phyloP scores from a whole-genome alignment of 2,888 invertebrate species.

The Oscheius sp. region DNA sequence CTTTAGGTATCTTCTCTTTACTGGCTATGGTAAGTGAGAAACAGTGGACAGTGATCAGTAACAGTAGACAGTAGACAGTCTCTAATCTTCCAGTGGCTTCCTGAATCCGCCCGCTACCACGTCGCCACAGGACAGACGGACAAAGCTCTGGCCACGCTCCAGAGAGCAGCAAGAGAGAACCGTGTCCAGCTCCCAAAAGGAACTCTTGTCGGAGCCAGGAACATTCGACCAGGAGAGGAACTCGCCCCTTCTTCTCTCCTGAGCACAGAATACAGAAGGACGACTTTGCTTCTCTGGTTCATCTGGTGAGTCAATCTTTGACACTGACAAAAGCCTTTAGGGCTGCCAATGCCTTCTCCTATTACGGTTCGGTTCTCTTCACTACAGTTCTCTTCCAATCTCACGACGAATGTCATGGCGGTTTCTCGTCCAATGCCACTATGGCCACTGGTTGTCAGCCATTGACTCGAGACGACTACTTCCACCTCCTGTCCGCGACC shows the following conservation, averaged over 20 bases:
- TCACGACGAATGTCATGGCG: conserved; percentile 61
- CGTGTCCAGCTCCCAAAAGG: conserved; percentile 89
- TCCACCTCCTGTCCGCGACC: conserved; percentile 92
- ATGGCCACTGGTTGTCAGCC: conserved; percentile 75
- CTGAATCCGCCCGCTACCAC: conserved; percentile 90
- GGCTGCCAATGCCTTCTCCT: conserved; percentile 86
- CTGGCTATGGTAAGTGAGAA: conserved; percentile 47
- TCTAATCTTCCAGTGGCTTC: conserved; percentile 84
- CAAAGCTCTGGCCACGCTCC: conserved; percentile 84
- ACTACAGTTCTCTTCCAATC: conserved; percentile 90
- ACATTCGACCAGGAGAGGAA: conserved; percentile 8
- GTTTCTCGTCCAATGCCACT: conserved; percentile 58
- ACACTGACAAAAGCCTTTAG: conserved; percentile 28
- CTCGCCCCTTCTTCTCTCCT: conserved; percentile 76
- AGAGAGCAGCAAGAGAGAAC: conserved; percentile 85
- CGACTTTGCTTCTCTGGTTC: conserved; percentile 89
- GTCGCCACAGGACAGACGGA: conserved; percentile 88
- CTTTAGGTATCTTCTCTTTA: conserved; percentile 83
- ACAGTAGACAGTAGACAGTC: conserved; percentile 65
- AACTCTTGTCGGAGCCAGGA: conserved; percentile 78
- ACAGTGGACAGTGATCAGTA: no score
- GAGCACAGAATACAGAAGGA: conserved; percentile 83
- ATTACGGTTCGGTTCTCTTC: conserved; percentile 93
- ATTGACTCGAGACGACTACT: conserved; percentile 87
- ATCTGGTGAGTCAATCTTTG: conserved; percentile 82